Base-by-base conservation (phyloP, 2,113 vertebrate genomes). In the Sprattus sprattus region DNA sequence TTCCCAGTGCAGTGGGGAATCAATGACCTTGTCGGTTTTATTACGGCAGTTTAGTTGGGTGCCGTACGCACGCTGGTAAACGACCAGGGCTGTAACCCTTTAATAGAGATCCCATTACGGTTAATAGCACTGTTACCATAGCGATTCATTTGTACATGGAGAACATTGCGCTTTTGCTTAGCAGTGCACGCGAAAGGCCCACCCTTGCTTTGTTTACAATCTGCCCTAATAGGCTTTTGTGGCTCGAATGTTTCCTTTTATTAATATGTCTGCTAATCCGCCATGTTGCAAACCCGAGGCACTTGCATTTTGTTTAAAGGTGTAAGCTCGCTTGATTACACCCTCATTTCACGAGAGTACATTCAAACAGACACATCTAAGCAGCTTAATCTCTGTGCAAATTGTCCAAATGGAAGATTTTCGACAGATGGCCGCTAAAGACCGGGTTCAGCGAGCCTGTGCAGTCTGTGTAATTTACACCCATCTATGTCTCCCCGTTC, bases 401-500 rank as follows among this genome's bases (percentile, higher is more conserved):
- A 71, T 71, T 32, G 64, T 11, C 25, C 25, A 32, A 71, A 71
- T 71, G 64, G 28, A 71, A 71, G 64, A 71, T 71, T 71, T 28
- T 71, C 25, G 64, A 71, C 64, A 71, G 64, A 71, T 71, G 64
- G 64, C 64, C 64, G 25, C 32, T 71, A 71, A 71, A 71, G 64
- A 71, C 6, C 25, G 25, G 64, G 8, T 28, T 2, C 25, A 28
- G 64, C 7, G 28, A 32, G 64, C 60, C 2, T 32, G 64, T 71
- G 25, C 25, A 13, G 64, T 15, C 64, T 71, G 64, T 71, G 64
- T 32, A 71, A 71, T 71, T 71, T 32, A 71, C 64, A 28, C 64
- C 32, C 64, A 3, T 71, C 64, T 71, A 6, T 71, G n/a, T 3
- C 64, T 71, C 13, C 52, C 52, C 3, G 47, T 11, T 49, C 57